These are phyloP conservation scores for Diabrotica undecimpunctata DNA, from an alignment of 1,140 invertebrate genomes.

Conservation along the genomic window DNA sequence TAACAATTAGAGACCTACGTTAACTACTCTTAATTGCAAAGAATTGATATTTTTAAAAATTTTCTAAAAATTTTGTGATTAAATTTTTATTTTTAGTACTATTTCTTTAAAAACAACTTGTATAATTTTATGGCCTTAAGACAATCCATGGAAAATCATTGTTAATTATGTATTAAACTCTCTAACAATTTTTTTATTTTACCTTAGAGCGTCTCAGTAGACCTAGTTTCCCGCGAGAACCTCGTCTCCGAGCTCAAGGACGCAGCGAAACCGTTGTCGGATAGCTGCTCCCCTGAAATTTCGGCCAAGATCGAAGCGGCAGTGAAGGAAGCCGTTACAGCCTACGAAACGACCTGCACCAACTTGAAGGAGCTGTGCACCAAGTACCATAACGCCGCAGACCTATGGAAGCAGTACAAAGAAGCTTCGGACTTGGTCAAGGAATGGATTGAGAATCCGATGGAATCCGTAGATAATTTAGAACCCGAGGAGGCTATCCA, in stretches of 20 bases:
- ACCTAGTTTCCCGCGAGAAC: constrained; percentile 63
- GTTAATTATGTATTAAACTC: too few relatives aligned
- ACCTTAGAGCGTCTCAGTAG: constrained; percentile 50
- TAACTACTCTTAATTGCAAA: too few relatives aligned
- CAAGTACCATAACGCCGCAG: constrained; percentile 68
- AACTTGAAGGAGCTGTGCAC: constrained; percentile 69
- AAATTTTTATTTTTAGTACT: too few relatives aligned
- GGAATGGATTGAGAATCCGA: constrained; percentile 67
- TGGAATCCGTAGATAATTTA: constrained; percentile 58
- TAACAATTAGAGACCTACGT: too few relatives aligned
- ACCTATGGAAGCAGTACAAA: constrained; percentile 71
- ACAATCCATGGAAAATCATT: too few relatives aligned
- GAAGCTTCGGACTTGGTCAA: constrained; percentile 71
- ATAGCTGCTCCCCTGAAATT: constrained; percentile 64
- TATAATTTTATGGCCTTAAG: too few relatives aligned
- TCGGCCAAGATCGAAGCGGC: constrained; percentile 65
- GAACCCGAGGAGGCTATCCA: constrained; percentile 58
- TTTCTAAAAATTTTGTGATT: too few relatives aligned
- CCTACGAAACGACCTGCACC: constrained; percentile 70
- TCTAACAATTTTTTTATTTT: neutral
- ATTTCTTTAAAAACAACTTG: too few relatives aligned
- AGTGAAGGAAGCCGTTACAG: constrained; percentile 68
- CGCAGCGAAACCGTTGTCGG: constrained; percentile 65
- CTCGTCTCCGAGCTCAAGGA: constrained; percentile 65
- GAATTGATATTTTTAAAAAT: too few relatives aligned